Conservation (phyloP, 1,140 invertebrate genomes). For the Temnothorax curvispinosus region DNA sequence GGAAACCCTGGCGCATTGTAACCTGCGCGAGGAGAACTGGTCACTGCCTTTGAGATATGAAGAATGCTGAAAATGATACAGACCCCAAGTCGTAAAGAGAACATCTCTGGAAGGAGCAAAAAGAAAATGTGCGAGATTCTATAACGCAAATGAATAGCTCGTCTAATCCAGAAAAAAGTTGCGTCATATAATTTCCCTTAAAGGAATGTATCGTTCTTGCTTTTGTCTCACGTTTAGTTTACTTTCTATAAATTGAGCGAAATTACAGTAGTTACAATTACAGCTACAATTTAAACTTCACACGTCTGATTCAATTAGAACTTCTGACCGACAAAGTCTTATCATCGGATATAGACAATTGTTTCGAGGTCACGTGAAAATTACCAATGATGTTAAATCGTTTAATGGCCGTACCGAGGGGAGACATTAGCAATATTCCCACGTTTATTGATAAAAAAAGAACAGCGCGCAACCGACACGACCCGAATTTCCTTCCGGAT, state of each 20-base stretch:
- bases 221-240: not conserved
- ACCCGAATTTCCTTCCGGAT: constrained; percentile 64
- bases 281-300: not conserved
- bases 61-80: constrained; percentile 6
- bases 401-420: not conserved
- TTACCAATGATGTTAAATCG: not conserved
- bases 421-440: not conserved
- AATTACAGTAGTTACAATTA: not conserved
- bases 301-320: not conserved
- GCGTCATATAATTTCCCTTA: not conserved
- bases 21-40: not conserved
- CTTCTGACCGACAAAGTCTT: not conserved
- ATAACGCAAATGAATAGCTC: not conserved
- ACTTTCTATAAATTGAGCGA: not conserved
- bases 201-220: not conserved
- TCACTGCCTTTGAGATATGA: constrained; percentile 25
- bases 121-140: not conserved
- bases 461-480: not conserved
- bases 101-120: not conserved
- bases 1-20: constrained; percentile 4
- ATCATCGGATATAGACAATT: not conserved
- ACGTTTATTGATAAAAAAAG: constrained; percentile 27
- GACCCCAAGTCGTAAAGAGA: not conserved
- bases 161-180: not conserved
- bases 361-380: not conserved